Evolutionary conservation across 64 coral and sea anemone species (phyloP).

Genomic region (Acropora tenuis): DNA sequence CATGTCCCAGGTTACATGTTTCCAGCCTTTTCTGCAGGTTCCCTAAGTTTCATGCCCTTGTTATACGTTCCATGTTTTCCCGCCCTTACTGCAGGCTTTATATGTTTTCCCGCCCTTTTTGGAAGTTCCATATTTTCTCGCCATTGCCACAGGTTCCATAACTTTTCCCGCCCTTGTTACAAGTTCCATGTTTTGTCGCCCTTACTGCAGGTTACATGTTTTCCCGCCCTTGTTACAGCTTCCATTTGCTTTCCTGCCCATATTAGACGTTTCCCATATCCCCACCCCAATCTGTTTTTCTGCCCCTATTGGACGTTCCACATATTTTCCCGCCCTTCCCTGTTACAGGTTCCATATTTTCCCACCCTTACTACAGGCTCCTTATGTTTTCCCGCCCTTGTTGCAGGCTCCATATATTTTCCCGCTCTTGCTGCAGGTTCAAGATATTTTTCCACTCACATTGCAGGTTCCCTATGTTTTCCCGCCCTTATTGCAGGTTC

Average conservation of each 20-base stretch:
- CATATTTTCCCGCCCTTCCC: not conserved
- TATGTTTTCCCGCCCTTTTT: not conserved
- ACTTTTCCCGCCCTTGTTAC: not conserved
- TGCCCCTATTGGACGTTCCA: not conserved
- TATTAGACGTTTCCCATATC: too few species aligned
- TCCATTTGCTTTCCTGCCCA: too few species aligned
- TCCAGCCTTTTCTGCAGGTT: not conserved
- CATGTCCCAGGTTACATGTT: not conserved
- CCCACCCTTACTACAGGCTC: not conserved
- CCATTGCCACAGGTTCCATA: not conserved
- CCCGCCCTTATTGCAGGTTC: not conserved
- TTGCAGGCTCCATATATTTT: not conserved
- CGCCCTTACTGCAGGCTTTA: not conserved
- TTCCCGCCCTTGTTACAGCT: not conserved
- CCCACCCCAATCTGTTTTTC: not conserved
- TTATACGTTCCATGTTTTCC: not conserved
- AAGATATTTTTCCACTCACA: not conserved
- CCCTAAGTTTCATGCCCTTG: not conserved
- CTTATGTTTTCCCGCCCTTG: too few species aligned
- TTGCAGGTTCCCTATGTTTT: not conserved
- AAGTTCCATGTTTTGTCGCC: not conserved
- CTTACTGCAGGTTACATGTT: not conserved
- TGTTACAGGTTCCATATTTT: not conserved
- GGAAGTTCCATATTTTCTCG: too few species aligned
- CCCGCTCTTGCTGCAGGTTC: not conserved